These are phyloP conservation scores for Anoura caudifer DNA, from an alignment of 2,113 vertebrate genomes.

Conservation along the genomic window DNA sequence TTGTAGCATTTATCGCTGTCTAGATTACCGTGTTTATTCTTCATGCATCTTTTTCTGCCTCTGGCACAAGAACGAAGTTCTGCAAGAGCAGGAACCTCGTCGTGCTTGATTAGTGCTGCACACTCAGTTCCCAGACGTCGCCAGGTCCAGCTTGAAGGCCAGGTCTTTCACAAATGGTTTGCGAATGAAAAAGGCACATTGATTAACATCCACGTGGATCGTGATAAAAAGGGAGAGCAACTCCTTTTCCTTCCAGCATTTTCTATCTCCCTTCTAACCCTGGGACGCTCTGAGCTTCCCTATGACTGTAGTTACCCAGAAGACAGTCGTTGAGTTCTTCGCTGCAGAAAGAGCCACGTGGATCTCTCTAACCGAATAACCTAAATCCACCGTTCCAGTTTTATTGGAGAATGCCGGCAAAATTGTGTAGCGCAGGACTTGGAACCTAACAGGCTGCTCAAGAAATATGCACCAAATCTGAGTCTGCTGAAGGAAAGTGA, in stretches of 20 bases:
- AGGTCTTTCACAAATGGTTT: background rate
- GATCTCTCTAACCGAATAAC: background rate
- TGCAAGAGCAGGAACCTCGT: background rate
- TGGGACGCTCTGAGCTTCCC: background rate
- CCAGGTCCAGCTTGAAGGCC: background rate
- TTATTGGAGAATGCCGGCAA: background rate
- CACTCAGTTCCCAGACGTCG: no score
- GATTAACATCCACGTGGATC: background rate
- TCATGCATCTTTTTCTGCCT: background rate
- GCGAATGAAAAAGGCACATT: background rate
- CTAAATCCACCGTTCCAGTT: background rate
- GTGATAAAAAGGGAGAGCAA: background rate
- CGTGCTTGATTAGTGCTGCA: background rate
- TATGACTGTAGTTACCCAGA: background rate
- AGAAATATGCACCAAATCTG: background rate
- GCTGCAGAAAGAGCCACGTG: background rate
- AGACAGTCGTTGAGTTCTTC: background rate
- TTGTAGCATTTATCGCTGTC: background rate
- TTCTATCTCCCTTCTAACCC: background rate
- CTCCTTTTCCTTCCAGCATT: background rate
- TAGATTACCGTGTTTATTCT: background rate
- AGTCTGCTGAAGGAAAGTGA: background rate
- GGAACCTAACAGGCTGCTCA: background rate
- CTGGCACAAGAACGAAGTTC: background rate
- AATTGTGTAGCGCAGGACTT: background rate